Conservation (phyloP, 64 coral and sea anemone species). For the Anthopleura sola region DNA sequence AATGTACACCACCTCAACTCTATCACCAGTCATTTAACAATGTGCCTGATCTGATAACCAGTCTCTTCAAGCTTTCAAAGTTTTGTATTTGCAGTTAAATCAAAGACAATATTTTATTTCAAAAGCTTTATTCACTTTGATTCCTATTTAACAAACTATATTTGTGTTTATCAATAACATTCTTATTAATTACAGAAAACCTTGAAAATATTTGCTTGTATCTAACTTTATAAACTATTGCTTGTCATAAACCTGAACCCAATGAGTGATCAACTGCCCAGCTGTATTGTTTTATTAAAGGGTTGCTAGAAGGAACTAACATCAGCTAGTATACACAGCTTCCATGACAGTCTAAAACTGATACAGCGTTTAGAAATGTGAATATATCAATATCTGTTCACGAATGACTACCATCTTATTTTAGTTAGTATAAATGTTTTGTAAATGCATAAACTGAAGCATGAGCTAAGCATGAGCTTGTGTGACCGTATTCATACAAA, state of each 20-base stretch:
- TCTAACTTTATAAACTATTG: not conserved
- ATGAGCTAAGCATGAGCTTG: too few species aligned
- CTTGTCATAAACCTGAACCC: not conserved
- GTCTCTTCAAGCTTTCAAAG: too few species aligned
- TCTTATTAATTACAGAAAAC: conserved; percentile 2
- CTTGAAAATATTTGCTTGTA: conserved; percentile 4
- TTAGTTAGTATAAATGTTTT: not conserved
- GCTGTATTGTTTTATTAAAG: not conserved
- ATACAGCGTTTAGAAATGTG: not conserved
- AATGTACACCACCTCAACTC: too few species aligned
- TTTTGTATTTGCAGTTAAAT: not conserved
- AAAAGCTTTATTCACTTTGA: not conserved
- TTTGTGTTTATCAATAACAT: conserved; percentile 1
- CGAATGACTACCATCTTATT: not conserved
- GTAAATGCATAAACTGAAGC: not conserved
- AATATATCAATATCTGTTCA: conserved; percentile 1
- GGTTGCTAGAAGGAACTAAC: too few species aligned
- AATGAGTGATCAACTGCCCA: not conserved
- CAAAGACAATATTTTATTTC: not conserved
- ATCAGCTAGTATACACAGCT: too few species aligned
- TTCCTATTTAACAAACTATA: not conserved
- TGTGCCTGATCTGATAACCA: too few species aligned
- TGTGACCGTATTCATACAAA: too few species aligned
- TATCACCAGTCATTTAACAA: too few species aligned
- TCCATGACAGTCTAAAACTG: not conserved